Evolutionary conservation across 1,140 invertebrate species (phyloP), one percentile per base, ranked within the genome.

Genomic region (Drosophila auraria): DNA sequence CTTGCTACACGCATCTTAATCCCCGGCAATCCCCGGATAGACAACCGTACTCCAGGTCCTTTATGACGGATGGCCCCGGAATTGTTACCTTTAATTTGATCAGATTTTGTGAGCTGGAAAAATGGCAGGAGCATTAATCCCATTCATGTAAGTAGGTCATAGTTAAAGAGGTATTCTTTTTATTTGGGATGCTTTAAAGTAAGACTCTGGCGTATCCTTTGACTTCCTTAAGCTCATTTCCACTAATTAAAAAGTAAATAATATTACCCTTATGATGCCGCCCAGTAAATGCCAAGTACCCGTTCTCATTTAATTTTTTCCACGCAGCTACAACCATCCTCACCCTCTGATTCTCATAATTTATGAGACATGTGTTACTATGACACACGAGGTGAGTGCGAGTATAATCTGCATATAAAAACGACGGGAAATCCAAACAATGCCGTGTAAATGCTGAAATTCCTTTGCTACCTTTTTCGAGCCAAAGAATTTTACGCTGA

Each of bases 281-380:
- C 33, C 33, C 33, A 30, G 27, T 30, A 6, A 30, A 30, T 30
- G 27, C 27, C 6, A 36, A 8, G 33, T 33, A 33, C 33, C 9
- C 45, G 65, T 83, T 83, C 80, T 74, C 69, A 83, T 70, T 66
- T 63, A 68, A 42, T 68, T 57, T 81, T 47, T 60, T 62, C 8
- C 1, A 4, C 45, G 17, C 14, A 25, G 51, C 36, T n/a, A 72
- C 49, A 59, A 71, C 51, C 44, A 44, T 59, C 45, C 53, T 6
- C 38, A 9, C 36, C 17, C 54, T 61, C 27, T 58, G 38, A 40
- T 78, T 44, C 45, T 57, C 70, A 69, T 90, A 90, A 90, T 90
- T 90, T 90, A 90, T 90, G 86, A 57, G 79, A 64, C 86, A 90
- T 74, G 78, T 90, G 86, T 90, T 90, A 62, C 84, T 64, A 71